These are phyloP conservation scores for Theropithecus gelada DNA, from an alignment of 2,113 vertebrate species.

Conservation along the genomic window DNA sequence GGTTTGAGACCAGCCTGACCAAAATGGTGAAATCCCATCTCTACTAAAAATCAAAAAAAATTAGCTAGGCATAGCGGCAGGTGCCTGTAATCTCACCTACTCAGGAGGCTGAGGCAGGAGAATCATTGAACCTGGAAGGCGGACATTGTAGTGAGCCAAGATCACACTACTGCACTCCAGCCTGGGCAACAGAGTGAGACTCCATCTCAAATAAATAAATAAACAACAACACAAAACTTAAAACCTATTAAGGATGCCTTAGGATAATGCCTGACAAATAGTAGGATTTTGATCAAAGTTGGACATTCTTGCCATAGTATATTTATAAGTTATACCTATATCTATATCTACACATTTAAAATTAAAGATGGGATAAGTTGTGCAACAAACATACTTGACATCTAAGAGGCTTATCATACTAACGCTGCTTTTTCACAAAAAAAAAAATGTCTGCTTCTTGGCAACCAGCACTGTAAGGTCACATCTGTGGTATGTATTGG, in stretches of 20 bases:
- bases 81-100: no score
- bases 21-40: no score
- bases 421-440: not conserved
- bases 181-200: no score
- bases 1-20: no score
- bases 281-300: not conserved
- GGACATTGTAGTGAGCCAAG: no score
- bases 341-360: not conserved
- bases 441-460: not conserved
- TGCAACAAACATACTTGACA: not conserved
- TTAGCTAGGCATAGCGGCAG: no score
- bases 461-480: rapidly evolving
- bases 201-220: no score
- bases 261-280: not conserved
- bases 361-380: not conserved
- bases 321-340: not conserved
- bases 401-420: not conserved
- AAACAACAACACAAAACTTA: no score
- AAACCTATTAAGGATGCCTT: not conserved
- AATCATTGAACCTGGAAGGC: no score
- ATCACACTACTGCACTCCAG: no score
- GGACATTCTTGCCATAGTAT: not conserved
- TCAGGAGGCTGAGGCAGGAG: no score
- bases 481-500: not conserved
- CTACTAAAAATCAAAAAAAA: no score